These are phyloP conservation scores for Microcebus griseorufus DNA, from an alignment of 2,113 vertebrate species.

Conservation along the genomic window DNA sequence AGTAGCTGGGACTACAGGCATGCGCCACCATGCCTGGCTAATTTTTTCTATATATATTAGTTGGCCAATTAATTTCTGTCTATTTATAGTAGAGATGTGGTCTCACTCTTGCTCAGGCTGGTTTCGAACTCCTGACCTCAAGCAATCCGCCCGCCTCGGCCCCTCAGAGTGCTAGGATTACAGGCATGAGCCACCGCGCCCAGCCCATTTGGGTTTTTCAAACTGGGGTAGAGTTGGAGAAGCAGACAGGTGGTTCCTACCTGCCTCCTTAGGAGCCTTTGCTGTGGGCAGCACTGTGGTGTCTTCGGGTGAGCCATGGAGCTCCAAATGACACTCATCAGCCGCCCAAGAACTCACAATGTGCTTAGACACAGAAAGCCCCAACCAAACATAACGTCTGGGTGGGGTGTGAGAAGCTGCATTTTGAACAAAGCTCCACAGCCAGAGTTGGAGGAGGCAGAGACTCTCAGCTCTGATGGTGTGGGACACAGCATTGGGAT, in stretches of 20 bases:
- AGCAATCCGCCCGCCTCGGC: no score
- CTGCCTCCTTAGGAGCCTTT: background rate
- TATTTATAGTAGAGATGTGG: no score
- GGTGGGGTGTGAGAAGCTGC: background rate
- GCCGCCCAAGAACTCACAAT: background rate
- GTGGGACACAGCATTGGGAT: background rate
- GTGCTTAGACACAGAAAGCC: background rate
- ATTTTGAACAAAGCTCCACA: background rate
- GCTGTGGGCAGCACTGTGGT: background rate
- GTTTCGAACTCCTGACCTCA: no score
- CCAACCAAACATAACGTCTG: background rate
- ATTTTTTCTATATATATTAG: no score
- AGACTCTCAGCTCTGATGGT: background rate
- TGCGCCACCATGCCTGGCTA: no score
- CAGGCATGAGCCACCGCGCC: no score
- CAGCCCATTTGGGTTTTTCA: background rate
- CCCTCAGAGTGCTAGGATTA: no score
- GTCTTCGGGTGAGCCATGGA: background rate
- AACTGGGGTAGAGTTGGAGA: background rate
- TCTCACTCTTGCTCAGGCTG: no score
- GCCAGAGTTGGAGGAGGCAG: background rate
- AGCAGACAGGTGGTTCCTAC: background rate
- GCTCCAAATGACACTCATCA: background rate
- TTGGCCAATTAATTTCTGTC: no score
- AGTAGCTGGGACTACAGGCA: no score